Evolutionary conservation across 2,113 vertebrate species (phyloP), one percentile per base, ranked within the genome.

Genomic region (Acrocephalus arundinaceus): DNA sequence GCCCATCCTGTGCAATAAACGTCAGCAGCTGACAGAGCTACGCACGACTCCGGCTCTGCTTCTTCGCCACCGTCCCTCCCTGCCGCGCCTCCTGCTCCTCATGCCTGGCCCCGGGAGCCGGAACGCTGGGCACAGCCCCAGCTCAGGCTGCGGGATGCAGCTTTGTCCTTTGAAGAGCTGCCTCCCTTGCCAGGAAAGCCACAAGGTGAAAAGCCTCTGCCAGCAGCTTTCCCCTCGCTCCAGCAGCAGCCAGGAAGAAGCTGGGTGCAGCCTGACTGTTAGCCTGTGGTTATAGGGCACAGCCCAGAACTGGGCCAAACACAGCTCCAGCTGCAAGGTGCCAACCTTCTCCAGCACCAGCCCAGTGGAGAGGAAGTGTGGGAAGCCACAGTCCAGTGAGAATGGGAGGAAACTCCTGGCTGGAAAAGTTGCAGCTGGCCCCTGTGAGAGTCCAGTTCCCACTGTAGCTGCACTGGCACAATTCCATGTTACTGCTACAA

Each of bases 1-100:
- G 90, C 95, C 97, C 98, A 97, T 97, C 97, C 97, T 98, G 98
- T 98, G 98, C 98, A 99, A 99, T 99, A 99, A 99, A 99, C 97
- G 97, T 98, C 98, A 98, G 98, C 98, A 97, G 68, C 98, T 98
- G 98, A 98, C 98, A 98, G 97, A 94, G 98, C 97, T 97, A 91
- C 65, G 23, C 59, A 30, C 33, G 85, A 75, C 94, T 97, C 96
- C 74, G 94, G 86, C 94, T 96, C 81, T 39, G 82, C 30, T 82
- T 94, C 83, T 90, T 54, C 0, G 2, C 28, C 27, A 15, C 43
- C 1, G 0, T 27, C 65, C 57, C 37, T 59, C 66, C 82, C 74
- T 1, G 33, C 71, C 1, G 11, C 0, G 15, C 72, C 74, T 59
- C 35, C 58, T 0, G 0, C 19, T 41, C 28, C 58, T 49, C 10